Conservation (phyloP, 1,140 invertebrate species). For the Thaumatotibia leucotreta region DNA sequence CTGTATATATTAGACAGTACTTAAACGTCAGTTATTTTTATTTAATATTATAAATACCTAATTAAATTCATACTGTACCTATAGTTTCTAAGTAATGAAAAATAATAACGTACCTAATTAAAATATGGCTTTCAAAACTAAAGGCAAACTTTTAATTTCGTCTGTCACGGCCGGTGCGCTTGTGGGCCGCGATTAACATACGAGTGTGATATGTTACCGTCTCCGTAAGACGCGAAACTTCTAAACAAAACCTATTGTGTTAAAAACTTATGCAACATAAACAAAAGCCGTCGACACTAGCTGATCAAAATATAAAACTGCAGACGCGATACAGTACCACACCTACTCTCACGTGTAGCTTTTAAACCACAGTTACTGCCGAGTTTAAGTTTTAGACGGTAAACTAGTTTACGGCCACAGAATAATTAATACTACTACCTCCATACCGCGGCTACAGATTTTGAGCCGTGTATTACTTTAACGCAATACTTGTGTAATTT, state of each 20-base stretch:
- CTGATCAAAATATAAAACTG: background rate
- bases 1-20: background rate
- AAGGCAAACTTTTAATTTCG: constrained; percentile 40
- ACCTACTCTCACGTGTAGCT: no score
- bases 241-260: constrained; percentile 35
- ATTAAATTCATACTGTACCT: background rate
- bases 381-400: no score
- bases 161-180: constrained; percentile 36
- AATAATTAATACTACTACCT: no score
- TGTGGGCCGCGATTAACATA: constrained; percentile 44
- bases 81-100: background rate
- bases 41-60: background rate
- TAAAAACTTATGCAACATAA: constrained; percentile 31
- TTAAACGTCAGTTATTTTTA: background rate
- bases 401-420: no score
- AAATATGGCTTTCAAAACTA: constrained; percentile 7
- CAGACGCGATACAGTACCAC: background rate
- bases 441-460: no score
- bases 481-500: no score
- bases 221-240: constrained; percentile 23
- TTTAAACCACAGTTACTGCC: no score
- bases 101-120: background rate
- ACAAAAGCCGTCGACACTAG: background rate
- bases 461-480: no score
- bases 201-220: constrained; percentile 21